phyloP scores from a whole-genome alignment of 1,140 invertebrate species.

The Trissolcus basalis region DNA sequence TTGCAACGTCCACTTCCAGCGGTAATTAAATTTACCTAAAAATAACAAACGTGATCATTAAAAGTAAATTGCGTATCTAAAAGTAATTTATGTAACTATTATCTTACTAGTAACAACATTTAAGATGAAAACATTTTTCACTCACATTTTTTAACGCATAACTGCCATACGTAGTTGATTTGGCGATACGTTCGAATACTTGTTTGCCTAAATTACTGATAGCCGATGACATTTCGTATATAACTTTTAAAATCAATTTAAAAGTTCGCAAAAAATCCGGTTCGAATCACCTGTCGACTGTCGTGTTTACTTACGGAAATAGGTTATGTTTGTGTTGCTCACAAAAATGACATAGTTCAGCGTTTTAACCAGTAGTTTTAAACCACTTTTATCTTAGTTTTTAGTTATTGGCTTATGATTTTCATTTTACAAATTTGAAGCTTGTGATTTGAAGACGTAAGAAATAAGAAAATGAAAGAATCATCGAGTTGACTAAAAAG shows the following conservation, averaged over 20 bases:
- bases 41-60: neutral
- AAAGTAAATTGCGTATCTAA: neutral
- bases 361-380: no score
- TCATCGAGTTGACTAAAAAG: no score
- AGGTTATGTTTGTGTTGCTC: no score
- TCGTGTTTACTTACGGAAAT: no score
- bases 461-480: no score
- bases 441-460: no score
- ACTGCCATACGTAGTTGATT: conserved; percentile 41
- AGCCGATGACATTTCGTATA: conserved; percentile 34
- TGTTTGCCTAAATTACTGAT: conserved; percentile 28
- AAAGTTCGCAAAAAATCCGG: neutral
- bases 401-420: no score
- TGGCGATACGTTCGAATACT: conserved; percentile 30
- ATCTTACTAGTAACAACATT: no score
- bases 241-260: neutral
- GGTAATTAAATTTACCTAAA: conserved; percentile 82
- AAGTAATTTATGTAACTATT: neutral
- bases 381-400: no score
- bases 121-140: neutral
- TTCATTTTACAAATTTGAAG: no score
- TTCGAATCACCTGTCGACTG: neutral
- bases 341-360: no score
- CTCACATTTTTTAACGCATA: conserved; percentile 39
- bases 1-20: conserved; percentile 81